Evolutionary conservation across 2,113 vertebrate genomes (phyloP), one percentile per base, ranked within the genome.

Genomic region (Perca fluviatilis): DNA sequence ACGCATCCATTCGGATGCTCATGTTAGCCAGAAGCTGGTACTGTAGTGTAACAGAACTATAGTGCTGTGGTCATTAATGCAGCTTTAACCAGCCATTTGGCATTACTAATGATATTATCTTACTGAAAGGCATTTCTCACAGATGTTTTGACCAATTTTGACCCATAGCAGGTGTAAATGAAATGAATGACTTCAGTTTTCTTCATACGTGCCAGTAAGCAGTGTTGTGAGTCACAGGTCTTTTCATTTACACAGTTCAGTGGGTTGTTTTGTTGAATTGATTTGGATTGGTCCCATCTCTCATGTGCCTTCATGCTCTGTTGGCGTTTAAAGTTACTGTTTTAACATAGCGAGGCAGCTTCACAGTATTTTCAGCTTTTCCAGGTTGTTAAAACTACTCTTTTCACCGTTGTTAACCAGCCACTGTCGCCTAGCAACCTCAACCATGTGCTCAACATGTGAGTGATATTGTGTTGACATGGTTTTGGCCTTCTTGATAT

Each of bases 401-500:
- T 36, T 11, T 7, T 18, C 49, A 11, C 3, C 14, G 30, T 49
- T 40, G 18, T n/a, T n/a, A 71, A 30, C 43, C 57, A 46, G 9
- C 10, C 15, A 25, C 8, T 60, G 70, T 68, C 6, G 43, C 63
- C 6, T 40, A 56, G 64, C 76, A 84, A 79, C 68, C 47, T 58
- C 13, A 33, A 18, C 30, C 18, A 33, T n/a, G 40, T 36, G 12
- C 10, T n/a, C n/a, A n/a, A n/a, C n/a, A n/a, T n/a, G n/a, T n/a
- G 0, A 11, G 3, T 19, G 13, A 25, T 66, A 66, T 51, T 46
- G 57, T 30, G 60, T 51, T 27, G 36, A 9, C 40, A 7, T 49
- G 0, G 19, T 27, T 43, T 47, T 46, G 21, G 16, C 43, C 0
- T 58, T 64, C 27, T 58, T 80, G 11, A 15, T 13, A n/a, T 14